Evolutionary conservation across 1,140 invertebrate species (phyloP).

Genomic region (Orchesella cincta): DNA sequence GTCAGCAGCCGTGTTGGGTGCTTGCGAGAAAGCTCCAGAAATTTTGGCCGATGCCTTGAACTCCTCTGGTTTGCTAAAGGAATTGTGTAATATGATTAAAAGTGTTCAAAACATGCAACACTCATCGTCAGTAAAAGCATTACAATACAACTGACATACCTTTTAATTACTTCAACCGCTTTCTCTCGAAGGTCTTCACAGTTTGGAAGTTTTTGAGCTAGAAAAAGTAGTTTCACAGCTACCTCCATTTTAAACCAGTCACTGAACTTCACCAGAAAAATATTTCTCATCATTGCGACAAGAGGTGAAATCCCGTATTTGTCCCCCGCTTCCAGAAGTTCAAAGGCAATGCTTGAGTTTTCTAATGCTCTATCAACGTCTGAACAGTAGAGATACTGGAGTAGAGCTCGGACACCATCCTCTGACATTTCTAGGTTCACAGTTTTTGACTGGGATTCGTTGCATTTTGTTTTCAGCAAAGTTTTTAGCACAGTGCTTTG

Average conservation of each 20-base stretch:
- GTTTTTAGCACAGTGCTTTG: constrained; percentile 19
- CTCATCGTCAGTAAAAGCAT: no score
- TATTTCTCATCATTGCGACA: not conserved
- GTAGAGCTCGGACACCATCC: not conserved
- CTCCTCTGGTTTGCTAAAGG: no score
- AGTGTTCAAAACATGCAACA: no score
- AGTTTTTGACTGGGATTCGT: not conserved
- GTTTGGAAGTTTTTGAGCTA: no score
- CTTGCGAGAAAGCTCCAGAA: no score
- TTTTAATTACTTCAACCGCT: no score
- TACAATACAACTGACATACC: no score
- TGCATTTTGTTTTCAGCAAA: constrained; percentile 19
- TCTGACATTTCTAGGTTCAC: constrained; percentile 13
- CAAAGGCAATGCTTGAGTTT: constrained; percentile 17
- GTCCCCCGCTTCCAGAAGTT: constrained; percentile 16
- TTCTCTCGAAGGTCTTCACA: no score
- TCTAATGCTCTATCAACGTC: not conserved
- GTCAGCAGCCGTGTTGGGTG: no score
- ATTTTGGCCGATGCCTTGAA: no score
- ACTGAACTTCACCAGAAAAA: not conserved
- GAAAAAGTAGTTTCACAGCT: not conserved
- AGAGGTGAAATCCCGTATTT: constrained; percentile 10
- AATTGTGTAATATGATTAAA: no score
- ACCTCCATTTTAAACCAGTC: not conserved
- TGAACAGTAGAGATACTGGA: constrained; percentile 14